Conservation (phyloP, 2,113 vertebrate species). For the Nycticryphes semicollaris region DNA sequence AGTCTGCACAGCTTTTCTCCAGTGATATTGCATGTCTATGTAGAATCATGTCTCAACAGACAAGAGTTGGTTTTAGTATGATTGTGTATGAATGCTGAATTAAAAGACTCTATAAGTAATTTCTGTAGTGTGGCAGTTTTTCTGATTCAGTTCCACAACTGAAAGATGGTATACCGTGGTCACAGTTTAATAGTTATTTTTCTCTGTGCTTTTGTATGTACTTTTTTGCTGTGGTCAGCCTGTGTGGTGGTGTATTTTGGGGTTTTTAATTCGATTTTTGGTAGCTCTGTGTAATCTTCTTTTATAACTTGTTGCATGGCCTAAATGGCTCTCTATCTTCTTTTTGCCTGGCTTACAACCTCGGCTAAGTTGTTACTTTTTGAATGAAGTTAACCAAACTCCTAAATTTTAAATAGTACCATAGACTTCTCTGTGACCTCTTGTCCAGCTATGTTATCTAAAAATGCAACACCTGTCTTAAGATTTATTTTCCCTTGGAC, state of each 20-base stretch:
- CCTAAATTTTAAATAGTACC: background rate
- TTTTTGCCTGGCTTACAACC: background rate
- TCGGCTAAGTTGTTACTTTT: background rate
- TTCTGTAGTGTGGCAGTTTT: background rate
- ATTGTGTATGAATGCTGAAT: background rate
- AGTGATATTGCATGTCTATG: rapidly evolving
- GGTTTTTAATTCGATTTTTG: background rate
- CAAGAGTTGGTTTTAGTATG: background rate
- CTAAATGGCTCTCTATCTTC: background rate
- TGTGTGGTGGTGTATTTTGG: background rate
- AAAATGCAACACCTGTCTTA: background rate
- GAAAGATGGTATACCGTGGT: background rate
- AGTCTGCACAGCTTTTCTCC: background rate
- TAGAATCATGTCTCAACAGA: background rate
- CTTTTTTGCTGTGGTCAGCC: background rate
- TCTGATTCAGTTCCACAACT: background rate
- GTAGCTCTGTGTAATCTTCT: background rate
- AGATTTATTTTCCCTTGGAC: background rate
- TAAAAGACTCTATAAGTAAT: background rate
- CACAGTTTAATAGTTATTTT: rapidly evolving
- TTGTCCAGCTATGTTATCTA: background rate
- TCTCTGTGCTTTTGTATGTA: background rate
- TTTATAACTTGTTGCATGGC: background rate
- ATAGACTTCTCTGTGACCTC: background rate
- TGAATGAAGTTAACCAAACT: background rate